Conservation (phyloP, 2,113 vertebrate genomes). For the Dasyprocta punctata region DNA sequence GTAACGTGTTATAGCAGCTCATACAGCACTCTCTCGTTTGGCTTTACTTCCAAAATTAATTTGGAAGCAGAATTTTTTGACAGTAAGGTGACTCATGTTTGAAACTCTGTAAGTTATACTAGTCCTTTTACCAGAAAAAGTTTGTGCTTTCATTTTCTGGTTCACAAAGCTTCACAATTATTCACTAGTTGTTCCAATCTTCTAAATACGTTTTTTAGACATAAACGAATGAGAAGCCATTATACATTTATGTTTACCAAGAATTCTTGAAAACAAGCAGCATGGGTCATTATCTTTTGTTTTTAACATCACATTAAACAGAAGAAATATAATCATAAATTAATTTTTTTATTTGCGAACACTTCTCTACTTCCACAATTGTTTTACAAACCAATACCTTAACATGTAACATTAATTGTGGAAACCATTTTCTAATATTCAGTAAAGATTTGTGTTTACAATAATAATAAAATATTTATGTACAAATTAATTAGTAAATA, state of each 20-base stretch:
- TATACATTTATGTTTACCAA: not conserved
- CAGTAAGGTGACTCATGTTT: not conserved
- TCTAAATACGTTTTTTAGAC: not conserved
- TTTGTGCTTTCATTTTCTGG: not conserved
- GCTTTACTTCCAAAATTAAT: not conserved
- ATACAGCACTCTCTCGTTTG: not conserved
- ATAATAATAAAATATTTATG: too few species aligned
- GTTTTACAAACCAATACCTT: not conserved
- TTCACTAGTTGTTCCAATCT: not conserved
- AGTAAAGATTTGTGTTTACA: not conserved
- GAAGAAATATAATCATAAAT: not conserved
- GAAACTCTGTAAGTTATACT: not conserved
- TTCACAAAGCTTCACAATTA: not conserved
- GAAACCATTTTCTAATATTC: not conserved
- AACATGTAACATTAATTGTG: not conserved
- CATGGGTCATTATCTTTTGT: not conserved
- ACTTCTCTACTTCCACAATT: not conserved
- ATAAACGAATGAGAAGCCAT: not conserved
- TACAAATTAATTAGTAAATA: not conserved
- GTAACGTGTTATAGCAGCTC: not conserved
- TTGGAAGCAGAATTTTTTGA: not conserved
- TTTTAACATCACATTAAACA: not conserved
- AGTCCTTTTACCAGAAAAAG: not conserved
- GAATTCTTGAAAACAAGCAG: not conserved
- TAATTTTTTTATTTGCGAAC: not conserved